Base-by-base conservation (phyloP, 1,140 invertebrate genomes). In the Eulimnadia texana region DNA sequence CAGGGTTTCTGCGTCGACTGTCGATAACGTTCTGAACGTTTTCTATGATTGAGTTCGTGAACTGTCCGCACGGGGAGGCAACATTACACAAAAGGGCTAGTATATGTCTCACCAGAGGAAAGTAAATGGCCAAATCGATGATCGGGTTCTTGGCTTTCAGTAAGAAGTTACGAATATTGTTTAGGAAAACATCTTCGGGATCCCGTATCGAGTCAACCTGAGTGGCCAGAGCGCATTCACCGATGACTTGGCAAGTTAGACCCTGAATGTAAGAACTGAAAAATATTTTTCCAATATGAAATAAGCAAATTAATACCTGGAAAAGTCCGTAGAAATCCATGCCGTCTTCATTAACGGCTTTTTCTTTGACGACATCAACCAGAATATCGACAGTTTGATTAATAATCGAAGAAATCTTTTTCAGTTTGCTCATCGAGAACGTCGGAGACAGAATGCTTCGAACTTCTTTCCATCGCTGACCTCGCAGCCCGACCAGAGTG, bases 341-440 rank as follows among this genome's bases (percentile, higher is more conserved):
- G 1, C 64, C 57, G 24, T 70, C 65, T 20, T 60, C 61, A 3
- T 28, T 58, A 9, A 51, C 58, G 16, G 54, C 65, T 33, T 64
- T 62, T 50, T 64, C 55, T 2, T 20, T 63, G 0, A 74, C 22
- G 3, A 70, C 66, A 3, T 66, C 52, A 23, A 71, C 27, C 9
- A 71, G 56, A 2, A 65, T 64, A 50, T 70, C 65, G 3, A 75
- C 66, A 28, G 66, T 72, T 10, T 65, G 52, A 42, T 72, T 67
- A 52, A 76, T 73, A 6, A 71, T 66, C 2, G 66, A 62, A 20
- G 64, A 64, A 71, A 77, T 71, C 16, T 67, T 70, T 66, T 73
- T 74, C 66, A 80, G 71, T 68, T 79, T 80, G 19, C 69, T 61
- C 10, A 73, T 68, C 42, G 75, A 77, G 65, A 80, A 80, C 1